A percentile compares a stretch with the other conserved stretches of the same genome.
phyloP scores from a whole-genome alignment of 2,113 vertebrate genomes.

The Phainopepla nitens region DNA sequence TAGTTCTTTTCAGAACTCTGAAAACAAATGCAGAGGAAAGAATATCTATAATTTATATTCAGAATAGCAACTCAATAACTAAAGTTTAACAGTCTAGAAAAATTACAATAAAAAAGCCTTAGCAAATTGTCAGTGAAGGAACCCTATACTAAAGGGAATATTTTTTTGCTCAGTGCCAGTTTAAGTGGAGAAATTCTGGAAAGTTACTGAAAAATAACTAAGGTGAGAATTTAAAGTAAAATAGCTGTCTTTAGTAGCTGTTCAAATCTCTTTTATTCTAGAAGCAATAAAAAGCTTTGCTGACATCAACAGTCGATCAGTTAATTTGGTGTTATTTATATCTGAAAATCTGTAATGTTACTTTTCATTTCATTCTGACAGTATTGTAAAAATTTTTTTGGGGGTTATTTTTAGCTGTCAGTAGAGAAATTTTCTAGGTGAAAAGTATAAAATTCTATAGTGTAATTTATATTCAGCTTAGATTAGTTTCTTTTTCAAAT shows the following conservation, averaged over 20 bases:
- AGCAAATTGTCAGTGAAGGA: neutral
- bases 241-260: neutral
- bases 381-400: neutral
- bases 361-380: neutral
- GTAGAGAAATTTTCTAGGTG: neutral
- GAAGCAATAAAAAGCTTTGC: neutral
- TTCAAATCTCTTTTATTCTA: neutral
- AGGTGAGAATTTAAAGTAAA: neutral
- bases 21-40: neutral
- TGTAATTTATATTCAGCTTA: neutral
- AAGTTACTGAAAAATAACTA: neutral
- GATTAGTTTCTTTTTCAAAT: neutral
- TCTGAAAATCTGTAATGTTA: neutral
- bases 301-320: neutral
- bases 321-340: constrained; percentile 8
- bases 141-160: neutral
- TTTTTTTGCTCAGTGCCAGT: neutral
- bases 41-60: neutral
- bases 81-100: neutral
- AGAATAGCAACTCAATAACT: neutral
- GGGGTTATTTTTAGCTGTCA: neutral
- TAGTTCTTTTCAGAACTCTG: neutral
- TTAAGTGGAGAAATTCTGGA: neutral
- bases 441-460: neutral
- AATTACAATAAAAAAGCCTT: neutral